Evolutionary conservation across 2,797 vertebrate genomes (phyloP).

Genomic region (Carapus acus): DNA sequence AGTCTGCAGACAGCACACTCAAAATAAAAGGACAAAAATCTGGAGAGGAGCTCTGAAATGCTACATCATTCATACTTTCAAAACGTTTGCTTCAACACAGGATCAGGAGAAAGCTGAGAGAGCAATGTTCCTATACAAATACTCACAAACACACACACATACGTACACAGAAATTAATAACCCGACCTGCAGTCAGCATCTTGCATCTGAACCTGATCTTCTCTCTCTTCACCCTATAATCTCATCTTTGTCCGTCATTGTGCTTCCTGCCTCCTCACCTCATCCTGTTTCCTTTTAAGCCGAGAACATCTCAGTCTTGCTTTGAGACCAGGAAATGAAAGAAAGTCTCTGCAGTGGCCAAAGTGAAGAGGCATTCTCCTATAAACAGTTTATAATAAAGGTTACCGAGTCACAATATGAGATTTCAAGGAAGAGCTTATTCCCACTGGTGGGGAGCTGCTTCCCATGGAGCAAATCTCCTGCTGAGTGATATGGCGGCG

Average conservation of each 20-base stretch:
- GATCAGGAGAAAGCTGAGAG: slow-evolving; percentile 2
- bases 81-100: too few relatives aligned
- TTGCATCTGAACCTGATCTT: slow-evolving; percentile 59
- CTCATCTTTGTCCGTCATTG: slow-evolving; percentile 60
- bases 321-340: slow-evolving; percentile 72
- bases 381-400: slow-evolving; percentile 64
- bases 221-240: slow-evolving; percentile 55
- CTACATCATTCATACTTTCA: too few relatives aligned
- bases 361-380: slow-evolving; percentile 59
- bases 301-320: slow-evolving; percentile 64
- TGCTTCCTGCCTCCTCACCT: slow-evolving; percentile 64
- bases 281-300: slow-evolving; percentile 64
- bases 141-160: background rate
- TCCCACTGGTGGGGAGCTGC: slow-evolving; percentile 65
- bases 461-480: slow-evolving; percentile 70
- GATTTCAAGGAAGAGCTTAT: slow-evolving; percentile 61
- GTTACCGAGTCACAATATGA: slow-evolving; percentile 60
- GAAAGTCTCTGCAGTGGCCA: slow-evolving; percentile 54
- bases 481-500: slow-evolving; percentile 78
- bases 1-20: background rate
- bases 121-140: slow-evolving; percentile 12
- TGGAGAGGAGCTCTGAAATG: slow-evolving; percentile 26
- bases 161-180: slow-evolving; percentile 31
- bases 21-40: background rate
- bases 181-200: slow-evolving; percentile 56